Percentiles rank a stretch among this genome's conserved stretches.
Conservation (phyloP, 2,113 vertebrate species). For the Perca flavescens region DNA sequence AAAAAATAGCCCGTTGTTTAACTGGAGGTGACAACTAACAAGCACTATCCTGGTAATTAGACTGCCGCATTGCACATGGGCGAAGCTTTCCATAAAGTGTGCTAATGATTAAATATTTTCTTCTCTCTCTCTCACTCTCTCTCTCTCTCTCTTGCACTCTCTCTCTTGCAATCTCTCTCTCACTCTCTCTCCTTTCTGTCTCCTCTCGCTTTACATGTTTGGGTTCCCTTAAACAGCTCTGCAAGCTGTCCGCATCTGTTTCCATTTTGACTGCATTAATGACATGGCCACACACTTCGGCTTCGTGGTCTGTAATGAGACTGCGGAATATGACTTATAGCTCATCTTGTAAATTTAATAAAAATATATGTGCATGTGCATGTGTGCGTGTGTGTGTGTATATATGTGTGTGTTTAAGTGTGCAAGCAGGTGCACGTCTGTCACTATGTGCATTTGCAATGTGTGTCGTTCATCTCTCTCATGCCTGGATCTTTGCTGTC, state of each 20-base stretch:
- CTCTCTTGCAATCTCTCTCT: too few species aligned
- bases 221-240: constrained; percentile 42
- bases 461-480: not conserved
- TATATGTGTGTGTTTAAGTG: not conserved
- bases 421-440: constrained; percentile 7
- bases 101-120: constrained; percentile 68
- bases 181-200: constrained; percentile 11
- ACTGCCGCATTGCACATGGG: constrained; percentile 57
- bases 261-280: constrained; percentile 57
- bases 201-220: constrained; percentile 22
- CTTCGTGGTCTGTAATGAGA: constrained; percentile 50
- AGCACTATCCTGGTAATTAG: constrained; percentile 79
- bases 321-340: constrained; percentile 50
- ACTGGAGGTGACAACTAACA: constrained; percentile 81
- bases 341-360: constrained; percentile 49
- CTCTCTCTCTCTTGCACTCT: constrained; percentile 5
- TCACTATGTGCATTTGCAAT: constrained; percentile 22
- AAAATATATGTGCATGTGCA: constrained; percentile 8
- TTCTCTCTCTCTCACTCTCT: constrained; percentile 11
- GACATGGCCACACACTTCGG: constrained; percentile 46
- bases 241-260: constrained; percentile 49
- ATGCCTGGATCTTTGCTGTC: constrained; percentile 18
- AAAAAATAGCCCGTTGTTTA: constrained; percentile 68
- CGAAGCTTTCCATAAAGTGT: constrained; percentile 62
- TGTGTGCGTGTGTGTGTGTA: not conserved